Conservation (phyloP, 2,888 invertebrate genomes). For the Tetragonula carbonaria region DNA sequence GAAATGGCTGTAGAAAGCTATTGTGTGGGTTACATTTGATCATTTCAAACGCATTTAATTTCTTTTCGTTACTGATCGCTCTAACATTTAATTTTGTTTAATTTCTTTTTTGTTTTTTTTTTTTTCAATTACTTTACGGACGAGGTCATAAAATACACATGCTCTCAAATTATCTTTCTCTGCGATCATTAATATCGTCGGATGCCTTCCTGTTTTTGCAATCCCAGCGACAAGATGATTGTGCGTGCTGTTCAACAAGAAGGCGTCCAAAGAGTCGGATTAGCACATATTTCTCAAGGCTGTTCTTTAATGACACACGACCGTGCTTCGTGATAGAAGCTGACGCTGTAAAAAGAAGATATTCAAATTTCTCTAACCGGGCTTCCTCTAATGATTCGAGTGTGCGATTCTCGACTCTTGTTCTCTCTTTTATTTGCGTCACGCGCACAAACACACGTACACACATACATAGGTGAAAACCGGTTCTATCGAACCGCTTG, state of each 20-base stretch:
- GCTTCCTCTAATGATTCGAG: conserved; percentile 26
- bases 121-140: no score
- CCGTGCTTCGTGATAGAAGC: not conserved
- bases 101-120: not conserved
- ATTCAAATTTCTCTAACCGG: conserved; percentile 58
- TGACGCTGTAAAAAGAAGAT: conserved; percentile 47
- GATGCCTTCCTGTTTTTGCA: not conserved
- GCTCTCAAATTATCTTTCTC: no score
- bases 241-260: not conserved
- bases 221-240: not conserved
- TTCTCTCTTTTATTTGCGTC: not conserved
- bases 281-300: conserved; percentile 45
- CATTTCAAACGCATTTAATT: no score
- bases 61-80: not conserved
- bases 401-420: not conserved
- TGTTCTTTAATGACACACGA: conserved; percentile 8
- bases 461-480: conserved; percentile 40
- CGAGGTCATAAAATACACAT: no score
- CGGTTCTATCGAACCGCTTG: conserved; percentile 30
- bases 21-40: conserved; percentile 1
- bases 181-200: not conserved
- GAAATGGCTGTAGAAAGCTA: conserved; percentile 21
- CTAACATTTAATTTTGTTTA: not conserved
- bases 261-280: conserved; percentile 23
- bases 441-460: not conserved